Conservation (phyloP, 1,140 invertebrate species). For the Micrasema longulum region DNA sequence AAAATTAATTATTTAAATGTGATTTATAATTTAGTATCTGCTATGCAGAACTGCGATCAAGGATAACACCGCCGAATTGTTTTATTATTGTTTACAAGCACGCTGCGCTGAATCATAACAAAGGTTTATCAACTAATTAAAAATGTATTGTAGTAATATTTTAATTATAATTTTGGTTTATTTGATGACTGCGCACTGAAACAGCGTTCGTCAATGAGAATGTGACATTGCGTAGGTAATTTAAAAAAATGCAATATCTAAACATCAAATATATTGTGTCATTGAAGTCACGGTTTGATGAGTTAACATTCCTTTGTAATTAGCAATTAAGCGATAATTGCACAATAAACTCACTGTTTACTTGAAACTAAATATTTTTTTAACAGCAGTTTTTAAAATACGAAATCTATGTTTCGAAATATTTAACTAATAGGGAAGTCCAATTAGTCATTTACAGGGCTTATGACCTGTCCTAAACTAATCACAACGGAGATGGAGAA, state of each 20-base stretch:
- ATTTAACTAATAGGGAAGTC: neutral
- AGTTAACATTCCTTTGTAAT: neutral
- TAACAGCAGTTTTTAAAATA: neutral
- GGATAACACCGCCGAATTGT: neutral
- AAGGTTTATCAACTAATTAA: neutral
- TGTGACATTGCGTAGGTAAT: neutral
- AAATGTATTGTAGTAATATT: neutral
- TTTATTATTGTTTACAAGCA: no score
- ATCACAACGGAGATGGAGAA: no score
- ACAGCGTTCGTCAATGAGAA: neutral
- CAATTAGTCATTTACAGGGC: no score
- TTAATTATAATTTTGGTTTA: neutral
- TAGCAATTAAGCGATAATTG: neutral
- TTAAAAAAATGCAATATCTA: neutral
- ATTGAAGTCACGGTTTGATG: conserved; percentile 4
- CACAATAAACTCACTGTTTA: neutral
- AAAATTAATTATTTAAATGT: neutral
- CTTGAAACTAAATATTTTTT: neutral
- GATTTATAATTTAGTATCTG: conserved; percentile 10
- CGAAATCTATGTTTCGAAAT: neutral
- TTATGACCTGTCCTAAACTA: neutral
- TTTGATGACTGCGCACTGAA: neutral
- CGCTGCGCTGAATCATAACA: neutral
- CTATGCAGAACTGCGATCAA: conserved; percentile 1
- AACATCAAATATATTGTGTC: neutral